Evolutionary conservation across 37 sponge, comb jelly and placozoan species (phyloP), one percentile per base, ranked within the genome.

Genomic region (Agelas oroides): DNA sequence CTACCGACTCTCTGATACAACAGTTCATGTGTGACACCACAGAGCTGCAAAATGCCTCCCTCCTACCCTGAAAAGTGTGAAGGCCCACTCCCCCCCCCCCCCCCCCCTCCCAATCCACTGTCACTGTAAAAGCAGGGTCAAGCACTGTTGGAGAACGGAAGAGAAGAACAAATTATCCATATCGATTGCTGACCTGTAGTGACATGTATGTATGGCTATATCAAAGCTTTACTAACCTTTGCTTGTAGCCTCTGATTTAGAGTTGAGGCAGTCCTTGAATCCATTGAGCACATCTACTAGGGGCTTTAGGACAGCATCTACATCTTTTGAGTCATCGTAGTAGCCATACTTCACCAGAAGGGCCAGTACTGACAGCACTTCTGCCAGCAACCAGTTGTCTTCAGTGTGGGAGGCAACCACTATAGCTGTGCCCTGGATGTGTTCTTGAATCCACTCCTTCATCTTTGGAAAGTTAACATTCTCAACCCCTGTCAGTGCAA

Each of bases 241-340:
- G 46, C 6, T 3, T 8, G 46, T 5, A 13, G 70, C 23, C 54
- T 73, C 55, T 37, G 31, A 28, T 19, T 19, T 27, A 38, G 80
- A 35, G 62, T 70, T 70, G 62, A 76, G 88, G 19, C 24, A 38
- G 64, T 94, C 94, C n/a, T 73, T 94, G 20, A 30, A 73, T 28
- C 94, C 94, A 87, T 94, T 82, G 40, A 94, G 74, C 34, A 94
- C 31, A 0, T 75, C 53, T 11, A 90, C 65, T 28, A 94, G 77
- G n/a, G 84, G 87, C 1, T 65, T 30, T 53, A 90, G 57, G 25
- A 94, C 46, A 46, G 46, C 46, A 46, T 46, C 46, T 8, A 46
- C 40, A 39, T 76, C 79, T 36, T 77, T 31, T 3, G 83, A 80
- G 60, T 94, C 94, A 38, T 77, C 56, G 0, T 57, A 56, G 54